Base-by-base conservation (phyloP, 2,113 vertebrate genomes). In the Corvus hawaiiensis region DNA sequence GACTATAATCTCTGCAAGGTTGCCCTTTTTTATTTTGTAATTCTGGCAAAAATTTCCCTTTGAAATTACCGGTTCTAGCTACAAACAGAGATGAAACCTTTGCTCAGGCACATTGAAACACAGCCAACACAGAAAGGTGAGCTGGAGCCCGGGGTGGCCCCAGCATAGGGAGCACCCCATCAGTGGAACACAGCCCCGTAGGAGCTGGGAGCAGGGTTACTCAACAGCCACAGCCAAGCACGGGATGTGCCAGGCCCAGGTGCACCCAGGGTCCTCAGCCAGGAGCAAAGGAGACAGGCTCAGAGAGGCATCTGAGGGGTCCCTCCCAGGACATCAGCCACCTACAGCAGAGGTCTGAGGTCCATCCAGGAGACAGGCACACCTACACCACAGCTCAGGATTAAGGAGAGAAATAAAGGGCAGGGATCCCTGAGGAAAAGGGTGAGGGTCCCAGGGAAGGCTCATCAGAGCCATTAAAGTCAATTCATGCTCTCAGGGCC, bases 131-230 rank as follows among this genome's bases (percentile, higher is more conserved):
- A 3, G 26, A 46, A 63, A 71, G 33, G 11, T 9, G 28, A 89
- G 28, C 7, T 2, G 2, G 41, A 78, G 72, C 28, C 33, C 2
- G 3, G 20, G 48, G 16, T 22, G n/a, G 69, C 11, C 13, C 13
- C 43, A 63, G 27, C 11, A 39, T 0, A 15, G 10, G 37, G 4
- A 46, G 27, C 12, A n/a, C 30, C 10, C n/a, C 48, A n/a, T 13
- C 30, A 43, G 32, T 2, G 48, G 17, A 28, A 15, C 24, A 33
- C 21, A 66, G 44, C 14, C 21, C 16, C 3, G 0, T 1, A 3
- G 16, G 2, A 16, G 14, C 19, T 43, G 22, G 6, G 22, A 44
- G 24, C 32, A 68, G 27, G 9, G 12, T 39, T 24, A 54, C 49
- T 58, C 20, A n/a, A 26, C 18, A 62, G 19, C 28, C 67, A 48